Evolutionary conservation across 2,888 invertebrate species (phyloP), one percentile per base, ranked within the genome.

Genomic region (Hydropsyche betteni): DNA sequence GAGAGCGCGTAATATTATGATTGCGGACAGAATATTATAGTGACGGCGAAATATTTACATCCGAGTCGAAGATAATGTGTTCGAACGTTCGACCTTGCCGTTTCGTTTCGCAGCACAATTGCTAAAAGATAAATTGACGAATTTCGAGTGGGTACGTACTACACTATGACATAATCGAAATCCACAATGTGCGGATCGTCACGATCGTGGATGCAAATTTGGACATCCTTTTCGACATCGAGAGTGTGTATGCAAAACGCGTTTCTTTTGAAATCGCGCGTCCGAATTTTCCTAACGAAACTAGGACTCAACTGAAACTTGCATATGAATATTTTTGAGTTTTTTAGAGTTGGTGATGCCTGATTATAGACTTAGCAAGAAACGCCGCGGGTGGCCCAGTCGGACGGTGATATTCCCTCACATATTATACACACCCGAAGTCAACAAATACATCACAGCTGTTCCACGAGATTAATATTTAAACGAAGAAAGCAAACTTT

Each of bases 301-400:
- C 24, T 24, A 24, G 24, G 24, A 24, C 24, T 24, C 24, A 24
- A 24, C 24, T 2, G 24, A 24, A 24, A 24, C 24, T 24, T 24
- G 2, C 24, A 24, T 24, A 24, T 24, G 24, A 24, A 52, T 52
- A n/a, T 10, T 12, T 52, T 61, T 61, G 4, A 44, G 44, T 44
- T 44, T 44, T 44, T 44, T 16, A 7, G 16, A 12, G 53, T 53
- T 70, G 5, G 34, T 3, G 7, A 53, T 10, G 12, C 53, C 70
- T 70, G 70, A 33, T 33, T 44, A 16, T 53, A 53, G 70, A 69
- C 50, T 72, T 38, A 36, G 52, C 38, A 58, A 58, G 16, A n/a
- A 72, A 16, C 72, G 58, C 72, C 24, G 72, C 61, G 72, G 72
- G 72, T 72, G 72, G 72, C 72, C 72, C 53, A 16, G 24, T 55